Percentiles rank a stretch among this genome's conserved stretches.
These are phyloP conservation scores for Trichosurus vulpecula DNA, from an alignment of 2,797 vertebrate genomes.

Conservation along the genomic window DNA sequence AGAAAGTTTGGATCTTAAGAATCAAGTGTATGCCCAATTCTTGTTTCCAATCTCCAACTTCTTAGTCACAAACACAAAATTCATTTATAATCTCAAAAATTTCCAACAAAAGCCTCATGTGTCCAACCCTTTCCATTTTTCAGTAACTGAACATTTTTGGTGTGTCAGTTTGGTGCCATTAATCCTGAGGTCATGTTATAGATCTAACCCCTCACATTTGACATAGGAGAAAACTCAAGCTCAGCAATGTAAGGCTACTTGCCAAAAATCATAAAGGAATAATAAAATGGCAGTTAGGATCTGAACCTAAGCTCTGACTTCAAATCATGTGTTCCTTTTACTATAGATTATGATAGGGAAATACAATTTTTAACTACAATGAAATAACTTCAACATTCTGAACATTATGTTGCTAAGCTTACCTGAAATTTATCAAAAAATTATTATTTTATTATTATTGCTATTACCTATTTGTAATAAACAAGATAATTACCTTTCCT, in stretches of 20 bases:
- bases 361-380: not conserved
- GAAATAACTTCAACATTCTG: not conserved
- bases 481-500: conserved; percentile 89
- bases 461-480: not conserved
- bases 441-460: not conserved
- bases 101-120: not conserved
- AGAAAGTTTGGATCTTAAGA: not conserved
- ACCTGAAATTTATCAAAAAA: not conserved
- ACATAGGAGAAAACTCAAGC: not conserved
- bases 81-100: not conserved
- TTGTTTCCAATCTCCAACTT: not conserved
- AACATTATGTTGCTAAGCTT: not conserved
- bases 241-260: not conserved
- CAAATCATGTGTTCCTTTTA: not conserved
- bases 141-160: not conserved
- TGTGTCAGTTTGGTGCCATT: not conserved
- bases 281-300: not conserved
- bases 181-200: not conserved
- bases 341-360: not conserved
- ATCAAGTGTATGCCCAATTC: not conserved
- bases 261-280: not conserved
- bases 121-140: not conserved
- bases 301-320: not conserved
- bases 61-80: not conserved
- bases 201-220: not conserved